Base-by-base conservation (phyloP, 2,888 invertebrate genomes). In the Dolichopus griseipennis region DNA sequence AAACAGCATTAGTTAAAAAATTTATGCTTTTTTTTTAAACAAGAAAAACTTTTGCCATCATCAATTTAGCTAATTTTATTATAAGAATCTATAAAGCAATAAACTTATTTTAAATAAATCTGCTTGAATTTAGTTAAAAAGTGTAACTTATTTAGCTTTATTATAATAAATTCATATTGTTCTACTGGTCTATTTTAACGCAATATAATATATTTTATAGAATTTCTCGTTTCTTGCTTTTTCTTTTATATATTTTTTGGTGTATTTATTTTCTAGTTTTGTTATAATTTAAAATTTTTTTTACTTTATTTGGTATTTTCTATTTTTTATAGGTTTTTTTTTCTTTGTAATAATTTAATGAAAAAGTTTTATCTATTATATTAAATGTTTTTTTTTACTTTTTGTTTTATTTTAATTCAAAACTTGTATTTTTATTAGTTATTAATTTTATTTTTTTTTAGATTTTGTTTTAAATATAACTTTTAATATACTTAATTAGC, bases 401-500 rank as follows among this genome's bases (percentile, higher is more conserved):
- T 41, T 15, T 41, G 41, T 41, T 18, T 52, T 52, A 10, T 10
- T 37, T 37, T 37, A 37, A 37, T 52, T 52, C 52, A 52, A 52
- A 52, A 18, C 15, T 52, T 52, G 18, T 18, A 52, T 18, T 52
- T 52, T 52, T 52, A 18, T 52, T n/a, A n/a, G 15, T 52, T 52
- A 37, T 10, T 37, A 10, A 37, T 7, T 37, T 37, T 37, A 37
- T 37, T 37, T 37, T 37, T 15, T 18, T 18, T 52, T 52, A 52
- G 52, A 12, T 52, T 52, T 52, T 52, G 15, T 52, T 37, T 37
- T 62, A 62, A 61, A 21, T 61, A 61, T 61, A 21, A 61, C 12
- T 61, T 61, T 21, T 61, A 21, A 21, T 61, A 61, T 33, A 27
- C 63, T 63, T 63, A 63, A 63, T 27, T 63, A 63, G 27, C 63